phyloP scores from a whole-genome alignment of 2,797 vertebrate genomes.

The Neopelma chrysocephalum region DNA sequence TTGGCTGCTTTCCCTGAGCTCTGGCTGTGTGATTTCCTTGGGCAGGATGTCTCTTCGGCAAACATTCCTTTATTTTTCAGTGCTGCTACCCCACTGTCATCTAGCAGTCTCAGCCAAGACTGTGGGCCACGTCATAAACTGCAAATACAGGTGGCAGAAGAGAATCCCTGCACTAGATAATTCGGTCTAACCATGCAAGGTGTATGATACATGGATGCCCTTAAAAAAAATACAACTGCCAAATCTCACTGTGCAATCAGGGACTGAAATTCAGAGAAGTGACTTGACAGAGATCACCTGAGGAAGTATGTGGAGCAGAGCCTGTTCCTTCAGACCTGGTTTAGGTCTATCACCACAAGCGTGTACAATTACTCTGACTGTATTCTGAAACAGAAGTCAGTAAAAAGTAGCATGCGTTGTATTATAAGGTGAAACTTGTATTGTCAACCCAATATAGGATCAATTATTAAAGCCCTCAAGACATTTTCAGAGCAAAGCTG shows the following conservation, averaged over 20 bases:
- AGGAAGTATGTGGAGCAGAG: neutral
- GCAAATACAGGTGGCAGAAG: neutral
- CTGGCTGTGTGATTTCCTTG: neutral
- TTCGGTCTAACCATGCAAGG: neutral
- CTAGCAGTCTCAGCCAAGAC: neutral
- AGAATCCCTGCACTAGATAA: neutral
- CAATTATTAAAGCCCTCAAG: neutral
- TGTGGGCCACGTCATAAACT: neutral
- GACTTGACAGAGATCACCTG: neutral
- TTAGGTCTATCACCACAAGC: neutral
- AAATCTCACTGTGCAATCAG: neutral
- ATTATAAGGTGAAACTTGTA: neutral
- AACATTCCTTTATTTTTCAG: neutral
- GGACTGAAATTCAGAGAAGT: neutral
- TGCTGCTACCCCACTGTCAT: neutral
- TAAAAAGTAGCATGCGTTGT: neutral
- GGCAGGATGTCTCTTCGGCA: neutral
- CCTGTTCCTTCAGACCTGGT: neutral
- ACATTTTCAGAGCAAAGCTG: neutral
- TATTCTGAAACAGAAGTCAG: neutral
- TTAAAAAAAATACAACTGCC: neutral
- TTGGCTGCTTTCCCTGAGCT: neutral
- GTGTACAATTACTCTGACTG: neutral
- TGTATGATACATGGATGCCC: neutral
- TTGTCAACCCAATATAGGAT: accelerated